Conservation (phyloP, 1,140 invertebrate genomes). For the Zaprionus ornatus region DNA sequence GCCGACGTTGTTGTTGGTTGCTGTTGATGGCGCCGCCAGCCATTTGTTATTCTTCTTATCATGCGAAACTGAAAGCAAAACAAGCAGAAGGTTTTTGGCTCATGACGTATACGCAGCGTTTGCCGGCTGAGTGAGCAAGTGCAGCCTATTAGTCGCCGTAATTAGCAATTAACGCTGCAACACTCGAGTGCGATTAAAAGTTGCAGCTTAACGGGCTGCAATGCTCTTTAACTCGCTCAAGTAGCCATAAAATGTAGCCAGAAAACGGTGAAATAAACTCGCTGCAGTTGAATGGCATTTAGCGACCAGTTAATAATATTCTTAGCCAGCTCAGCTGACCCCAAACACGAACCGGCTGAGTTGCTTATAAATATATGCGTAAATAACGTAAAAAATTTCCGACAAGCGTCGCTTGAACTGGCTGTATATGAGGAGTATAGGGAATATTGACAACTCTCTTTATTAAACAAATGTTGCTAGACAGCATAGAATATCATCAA, state of each 20-base stretch:
- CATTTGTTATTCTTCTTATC: constrained; percentile 41
- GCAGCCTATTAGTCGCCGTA: background rate
- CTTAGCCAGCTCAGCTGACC: background rate
- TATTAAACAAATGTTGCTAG: background rate
- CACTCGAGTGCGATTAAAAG: background rate
- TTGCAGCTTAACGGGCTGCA: background rate
- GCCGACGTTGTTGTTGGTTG: background rate
- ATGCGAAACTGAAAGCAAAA: constrained; percentile 2
- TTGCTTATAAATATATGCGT: background rate
- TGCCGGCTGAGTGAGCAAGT: constrained; percentile 1
- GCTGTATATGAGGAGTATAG: background rate
- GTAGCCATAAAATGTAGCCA: background rate
- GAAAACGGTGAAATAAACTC: constrained; percentile 5
- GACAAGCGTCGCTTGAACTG: background rate
- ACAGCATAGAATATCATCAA: background rate
- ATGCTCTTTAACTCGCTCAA: constrained; percentile 12
- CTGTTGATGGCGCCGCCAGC: constrained; percentile 13
- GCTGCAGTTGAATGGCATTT: constrained; percentile 38
- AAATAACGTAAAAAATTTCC: background rate
- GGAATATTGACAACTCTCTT: background rate
- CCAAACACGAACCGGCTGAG: constrained; percentile 5
- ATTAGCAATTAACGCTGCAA: constrained; percentile 5
- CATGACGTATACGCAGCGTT: constrained; percentile 41
- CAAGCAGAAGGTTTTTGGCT: constrained; percentile 22
- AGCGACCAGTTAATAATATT: constrained; percentile 17